Percentiles rank a stretch among this genome's conserved stretches.
phyloP scores from a whole-genome alignment of 2,113 vertebrate genomes.

The Tyto alba region DNA sequence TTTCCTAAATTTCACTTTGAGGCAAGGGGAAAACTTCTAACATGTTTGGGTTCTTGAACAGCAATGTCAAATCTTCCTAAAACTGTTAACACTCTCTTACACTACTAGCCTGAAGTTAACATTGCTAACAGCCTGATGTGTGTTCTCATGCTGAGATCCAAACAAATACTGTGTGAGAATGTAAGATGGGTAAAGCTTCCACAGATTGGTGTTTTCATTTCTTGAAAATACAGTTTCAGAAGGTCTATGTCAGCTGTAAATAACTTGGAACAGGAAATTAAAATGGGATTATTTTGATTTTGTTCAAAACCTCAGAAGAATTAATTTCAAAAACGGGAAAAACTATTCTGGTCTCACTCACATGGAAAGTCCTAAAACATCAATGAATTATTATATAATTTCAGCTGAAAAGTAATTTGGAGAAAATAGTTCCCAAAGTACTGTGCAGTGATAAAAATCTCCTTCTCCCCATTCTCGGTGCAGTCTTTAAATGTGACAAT shows the following conservation, averaged over 20 bases:
- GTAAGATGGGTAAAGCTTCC: background rate
- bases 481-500: background rate
- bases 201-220: background rate
- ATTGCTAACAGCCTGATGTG: background rate
- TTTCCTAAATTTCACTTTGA: background rate
- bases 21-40: background rate
- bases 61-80: background rate
- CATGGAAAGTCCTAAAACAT: background rate
- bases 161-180: no score
- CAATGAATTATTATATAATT: background rate
- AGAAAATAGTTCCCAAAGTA: background rate
- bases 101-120: background rate
- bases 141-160: background rate
- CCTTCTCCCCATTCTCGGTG: fast-evolving
- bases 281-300: background rate
- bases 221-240: background rate
- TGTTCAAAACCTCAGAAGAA: background rate
- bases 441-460: background rate
- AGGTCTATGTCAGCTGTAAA: background rate
- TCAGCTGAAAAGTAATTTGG: background rate
- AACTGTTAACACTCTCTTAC: background rate
- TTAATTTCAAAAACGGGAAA: background rate
- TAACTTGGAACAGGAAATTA: background rate
- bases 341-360: background rate
- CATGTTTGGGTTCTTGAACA: background rate